Evolutionary conservation across 2,888 invertebrate genomes (phyloP).

Genomic region (Drosophila limbata): DNA sequence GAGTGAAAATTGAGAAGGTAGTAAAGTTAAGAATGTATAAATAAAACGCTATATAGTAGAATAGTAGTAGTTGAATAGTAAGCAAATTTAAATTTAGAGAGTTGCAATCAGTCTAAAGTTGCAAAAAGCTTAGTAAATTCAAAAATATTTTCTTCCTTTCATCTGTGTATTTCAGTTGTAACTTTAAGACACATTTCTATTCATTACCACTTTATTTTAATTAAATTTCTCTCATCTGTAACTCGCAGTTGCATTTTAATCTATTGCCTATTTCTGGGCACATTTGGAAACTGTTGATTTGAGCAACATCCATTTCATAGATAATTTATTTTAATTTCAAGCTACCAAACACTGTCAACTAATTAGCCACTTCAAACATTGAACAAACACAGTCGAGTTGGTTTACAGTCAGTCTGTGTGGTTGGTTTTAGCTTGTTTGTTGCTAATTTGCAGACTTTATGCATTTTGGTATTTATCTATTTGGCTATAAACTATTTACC

Average conservation of each 20-base stretch:
- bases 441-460: slow-evolving; percentile 67
- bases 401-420: slow-evolving; percentile 13
- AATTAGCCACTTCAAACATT: slow-evolving; percentile 67
- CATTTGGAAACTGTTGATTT: slow-evolving; percentile 2
- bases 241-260: slow-evolving; percentile 5
- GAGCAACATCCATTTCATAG: slow-evolving; percentile 9
- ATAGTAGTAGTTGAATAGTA: not conserved
- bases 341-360: slow-evolving; percentile 49
- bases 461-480: slow-evolving; percentile 36
- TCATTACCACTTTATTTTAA: no score
- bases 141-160: no score
- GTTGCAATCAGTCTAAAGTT: no score
- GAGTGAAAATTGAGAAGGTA: slow-evolving; percentile 1
- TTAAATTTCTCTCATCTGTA: not conserved
- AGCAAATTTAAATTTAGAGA: no score
- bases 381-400: slow-evolving; percentile 51
- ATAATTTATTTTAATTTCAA: slow-evolving; percentile 52
- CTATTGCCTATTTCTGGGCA: not conserved
- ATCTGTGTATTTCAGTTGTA: no score
- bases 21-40: slow-evolving; percentile 7
- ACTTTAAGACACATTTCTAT: not conserved
- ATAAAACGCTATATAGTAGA: not conserved
- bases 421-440: slow-evolving; percentile 48
- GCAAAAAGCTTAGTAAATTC: no score
- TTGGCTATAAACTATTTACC: slow-evolving; percentile 72